Evolutionary conservation across 2,888 invertebrate genomes (phyloP).

Genomic region (Trissoscelio sp.): DNA sequence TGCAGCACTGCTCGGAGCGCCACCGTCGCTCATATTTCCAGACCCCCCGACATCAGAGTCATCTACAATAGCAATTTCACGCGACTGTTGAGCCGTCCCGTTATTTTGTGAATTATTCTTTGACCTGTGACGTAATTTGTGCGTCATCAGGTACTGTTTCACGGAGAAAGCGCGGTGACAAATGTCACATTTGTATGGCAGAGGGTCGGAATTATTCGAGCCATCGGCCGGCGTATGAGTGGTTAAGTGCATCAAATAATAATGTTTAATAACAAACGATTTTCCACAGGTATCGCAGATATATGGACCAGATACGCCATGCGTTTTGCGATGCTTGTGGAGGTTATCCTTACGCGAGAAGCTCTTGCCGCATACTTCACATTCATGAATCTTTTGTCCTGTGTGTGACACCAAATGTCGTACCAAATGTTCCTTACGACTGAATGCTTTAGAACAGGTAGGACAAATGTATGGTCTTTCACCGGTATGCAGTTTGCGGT

Average conservation of each 20-base stretch:
- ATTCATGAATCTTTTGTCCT: slow-evolving; percentile 87
- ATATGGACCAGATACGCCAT: slow-evolving; percentile 85
- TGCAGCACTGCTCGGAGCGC: slow-evolving; percentile 75
- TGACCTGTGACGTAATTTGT: slow-evolving; percentile 86
- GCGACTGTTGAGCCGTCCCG: slow-evolving; percentile 80
- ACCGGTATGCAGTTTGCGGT: slow-evolving; percentile 87
- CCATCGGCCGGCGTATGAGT: slow-evolving; percentile 83
- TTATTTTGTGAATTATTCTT: slow-evolving; percentile 77
- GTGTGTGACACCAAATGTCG: slow-evolving; percentile 88
- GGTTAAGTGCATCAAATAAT: slow-evolving; percentile 87
- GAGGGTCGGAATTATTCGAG: slow-evolving; percentile 76
- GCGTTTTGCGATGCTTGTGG: slow-evolving; percentile 86
- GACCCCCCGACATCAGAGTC: slow-evolving; percentile 67
- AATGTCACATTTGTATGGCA: slow-evolving; percentile 86
- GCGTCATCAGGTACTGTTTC: slow-evolving; percentile 86
- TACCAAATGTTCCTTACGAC: slow-evolving; percentile 88
- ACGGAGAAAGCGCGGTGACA: slow-evolving; percentile 86
- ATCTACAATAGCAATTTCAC: slow-evolving; percentile 70
- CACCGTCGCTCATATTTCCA: slow-evolving; percentile 74
- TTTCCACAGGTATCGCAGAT: slow-evolving; percentile 88
- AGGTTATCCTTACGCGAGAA: slow-evolving; percentile 86
- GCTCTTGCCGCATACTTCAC: slow-evolving; percentile 86
- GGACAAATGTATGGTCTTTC: slow-evolving; percentile 88
- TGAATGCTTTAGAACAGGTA: slow-evolving; percentile 88
- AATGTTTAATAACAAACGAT: slow-evolving; percentile 87